These are phyloP conservation scores for Lissocephala sabroskyi DNA, from an alignment of 2,888 invertebrate species.

Conservation along the genomic window DNA sequence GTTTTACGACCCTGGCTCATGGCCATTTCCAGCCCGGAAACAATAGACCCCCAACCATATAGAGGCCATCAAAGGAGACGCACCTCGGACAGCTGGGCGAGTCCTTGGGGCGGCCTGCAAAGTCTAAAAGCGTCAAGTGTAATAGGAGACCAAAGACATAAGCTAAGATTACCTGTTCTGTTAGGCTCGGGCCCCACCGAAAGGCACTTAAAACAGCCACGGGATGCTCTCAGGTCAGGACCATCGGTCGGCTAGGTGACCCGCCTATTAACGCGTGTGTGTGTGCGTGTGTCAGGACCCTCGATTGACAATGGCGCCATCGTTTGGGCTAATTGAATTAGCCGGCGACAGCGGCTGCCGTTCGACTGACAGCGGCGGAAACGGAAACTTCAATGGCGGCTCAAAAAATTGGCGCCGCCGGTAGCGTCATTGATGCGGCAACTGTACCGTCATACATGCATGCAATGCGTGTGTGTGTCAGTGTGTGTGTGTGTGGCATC, in stretches of 20 bases:
- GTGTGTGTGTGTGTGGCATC: slow-evolving; percentile 25
- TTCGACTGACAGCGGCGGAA: slow-evolving; percentile 38
- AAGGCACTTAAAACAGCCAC: too few relatives aligned
- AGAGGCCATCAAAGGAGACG: too few relatives aligned
- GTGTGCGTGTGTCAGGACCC: neutral
- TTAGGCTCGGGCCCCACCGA: too few relatives aligned
- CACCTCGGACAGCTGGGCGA: too few relatives aligned
- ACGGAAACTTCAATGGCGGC: slow-evolving; percentile 60
- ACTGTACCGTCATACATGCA: neutral
- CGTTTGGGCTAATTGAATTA: slow-evolving; percentile 54
- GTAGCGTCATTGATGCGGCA: neutral
- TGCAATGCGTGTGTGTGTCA: slow-evolving; percentile 9
- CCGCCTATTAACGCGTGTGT: too few relatives aligned
- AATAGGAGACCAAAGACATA: too few relatives aligned
- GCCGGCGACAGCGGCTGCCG: neutral
- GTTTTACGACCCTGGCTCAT: slow-evolving; percentile 30
- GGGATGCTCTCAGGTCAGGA: too few relatives aligned
- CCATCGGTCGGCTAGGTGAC: too few relatives aligned
- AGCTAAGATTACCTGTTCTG: too few relatives aligned
- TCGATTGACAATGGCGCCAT: slow-evolving; percentile 14
- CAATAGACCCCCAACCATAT: too few relatives aligned
- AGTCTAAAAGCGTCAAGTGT: too few relatives aligned
- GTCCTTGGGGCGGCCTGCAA: too few relatives aligned
- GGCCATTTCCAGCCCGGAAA: slow-evolving; percentile 10
- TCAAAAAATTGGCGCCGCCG: slow-evolving; percentile 48